Percentiles rank a stretch among this genome's conserved stretches.
These are phyloP conservation scores for Dipus sagitta DNA, from an alignment of 2,797 vertebrate genomes.

Conservation along the genomic window DNA sequence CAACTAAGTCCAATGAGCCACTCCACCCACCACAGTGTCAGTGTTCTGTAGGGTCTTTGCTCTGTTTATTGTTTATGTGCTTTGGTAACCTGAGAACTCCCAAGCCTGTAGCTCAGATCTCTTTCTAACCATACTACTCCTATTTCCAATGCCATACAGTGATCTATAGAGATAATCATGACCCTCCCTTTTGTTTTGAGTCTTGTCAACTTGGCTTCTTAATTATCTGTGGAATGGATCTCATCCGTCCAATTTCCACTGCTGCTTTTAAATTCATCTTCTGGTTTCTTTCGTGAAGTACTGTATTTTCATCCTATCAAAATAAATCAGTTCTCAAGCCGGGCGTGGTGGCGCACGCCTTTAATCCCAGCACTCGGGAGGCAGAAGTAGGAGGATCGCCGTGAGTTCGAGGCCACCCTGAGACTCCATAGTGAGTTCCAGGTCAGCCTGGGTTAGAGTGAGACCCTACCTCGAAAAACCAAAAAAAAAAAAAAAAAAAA, in stretches of 20 bases:
- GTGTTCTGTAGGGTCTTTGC: neutral
- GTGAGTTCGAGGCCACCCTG: no score
- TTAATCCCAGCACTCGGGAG: no score
- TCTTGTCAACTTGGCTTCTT: neutral
- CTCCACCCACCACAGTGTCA: neutral
- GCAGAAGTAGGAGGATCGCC: no score
- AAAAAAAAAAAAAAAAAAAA: neutral
- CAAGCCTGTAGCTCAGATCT: neutral
- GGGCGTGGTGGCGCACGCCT: no score
- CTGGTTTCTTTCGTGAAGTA: slow-evolving; percentile 14
- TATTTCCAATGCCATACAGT: neutral
- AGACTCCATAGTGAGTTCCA: no score
- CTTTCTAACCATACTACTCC: neutral
- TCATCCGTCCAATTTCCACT: neutral
- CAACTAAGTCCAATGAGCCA: neutral
- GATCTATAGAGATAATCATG: neutral
- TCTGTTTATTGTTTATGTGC: slow-evolving; percentile 6
- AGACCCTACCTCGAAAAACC: no score
- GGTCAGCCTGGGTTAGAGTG: no score
- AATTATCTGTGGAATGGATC: neutral
- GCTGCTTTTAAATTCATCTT: neutral
- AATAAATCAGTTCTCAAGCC: slow-evolving; percentile 13
- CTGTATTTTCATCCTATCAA: neutral
- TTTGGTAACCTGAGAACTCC: neutral
- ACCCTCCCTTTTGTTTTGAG: neutral